These are phyloP conservation scores for Frankliniella fusca DNA, from an alignment of 2,888 invertebrate species.

Conservation along the genomic window DNA sequence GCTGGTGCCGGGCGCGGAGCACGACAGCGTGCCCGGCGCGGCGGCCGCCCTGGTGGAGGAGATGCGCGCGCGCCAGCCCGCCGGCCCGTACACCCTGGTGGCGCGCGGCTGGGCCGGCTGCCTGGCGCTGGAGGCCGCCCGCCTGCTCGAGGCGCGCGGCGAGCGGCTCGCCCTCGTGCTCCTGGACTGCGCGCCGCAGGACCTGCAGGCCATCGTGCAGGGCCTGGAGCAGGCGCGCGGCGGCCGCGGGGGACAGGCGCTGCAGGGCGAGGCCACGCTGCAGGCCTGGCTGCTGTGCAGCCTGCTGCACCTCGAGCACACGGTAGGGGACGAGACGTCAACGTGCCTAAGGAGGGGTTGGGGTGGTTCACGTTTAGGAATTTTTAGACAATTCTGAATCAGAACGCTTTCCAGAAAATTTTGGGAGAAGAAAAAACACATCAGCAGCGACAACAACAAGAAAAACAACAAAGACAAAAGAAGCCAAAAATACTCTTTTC, in stretches of 20 bases:
- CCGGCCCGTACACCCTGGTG: not conserved
- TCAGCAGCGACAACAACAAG: too few species aligned
- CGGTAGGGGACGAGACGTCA: not conserved
- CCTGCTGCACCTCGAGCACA: not conserved
- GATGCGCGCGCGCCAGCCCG: not conserved
- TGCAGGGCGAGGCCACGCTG: not conserved
- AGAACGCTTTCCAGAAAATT: too few species aligned
- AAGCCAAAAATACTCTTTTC: too few species aligned
- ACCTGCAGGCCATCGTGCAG: not conserved
- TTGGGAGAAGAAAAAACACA: too few species aligned
- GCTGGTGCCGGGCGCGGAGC: not conserved
- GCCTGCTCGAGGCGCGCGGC: constrained; percentile 1
- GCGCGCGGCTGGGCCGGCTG: constrained; percentile 10
- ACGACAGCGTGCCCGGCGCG: not conserved
- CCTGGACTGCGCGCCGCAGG: not conserved
- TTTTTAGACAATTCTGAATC: too few species aligned
- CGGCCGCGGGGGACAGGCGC: too few species aligned
- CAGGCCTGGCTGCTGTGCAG: constrained; percentile 18
- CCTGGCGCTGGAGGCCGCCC: not conserved
- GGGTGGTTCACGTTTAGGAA: too few species aligned
- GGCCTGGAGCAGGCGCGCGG: not conserved
- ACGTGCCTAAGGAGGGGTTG: too few species aligned
- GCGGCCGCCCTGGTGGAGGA: not conserved
- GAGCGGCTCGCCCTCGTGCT: not conserved
- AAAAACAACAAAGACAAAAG: too few species aligned